Percentiles rank a stretch among this genome's conserved stretches.
These are phyloP conservation scores for Desmophyllum pertusum DNA, from an alignment of 92 coral and sea anemone genomes.

Conservation along the genomic window DNA sequence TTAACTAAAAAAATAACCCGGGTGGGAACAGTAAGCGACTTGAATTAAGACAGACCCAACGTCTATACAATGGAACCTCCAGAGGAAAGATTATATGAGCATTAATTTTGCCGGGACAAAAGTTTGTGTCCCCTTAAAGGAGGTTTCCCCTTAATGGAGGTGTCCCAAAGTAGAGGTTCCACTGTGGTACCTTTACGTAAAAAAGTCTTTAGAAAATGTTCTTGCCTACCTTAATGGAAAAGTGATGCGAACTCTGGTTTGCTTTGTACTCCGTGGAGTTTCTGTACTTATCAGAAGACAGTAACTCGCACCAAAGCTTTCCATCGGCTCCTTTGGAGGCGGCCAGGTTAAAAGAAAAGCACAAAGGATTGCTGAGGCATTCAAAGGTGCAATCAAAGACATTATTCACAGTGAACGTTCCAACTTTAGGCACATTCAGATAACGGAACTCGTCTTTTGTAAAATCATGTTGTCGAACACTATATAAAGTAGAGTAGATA, in stretches of 20 bases:
- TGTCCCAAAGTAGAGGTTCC: no score
- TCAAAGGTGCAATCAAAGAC: background rate
- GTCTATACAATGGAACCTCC: no score
- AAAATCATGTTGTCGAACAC: background rate
- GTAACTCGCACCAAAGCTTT: constrained; percentile 1
- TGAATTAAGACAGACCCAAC: no score
- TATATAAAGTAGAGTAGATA: background rate
- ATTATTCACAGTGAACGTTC: background rate
- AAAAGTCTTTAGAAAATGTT: background rate
- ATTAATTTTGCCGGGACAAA: no score
- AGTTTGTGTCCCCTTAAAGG: no score
- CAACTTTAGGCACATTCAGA: background rate
- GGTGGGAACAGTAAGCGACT: no score
- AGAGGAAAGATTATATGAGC: no score
- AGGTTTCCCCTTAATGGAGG: no score
- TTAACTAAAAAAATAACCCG: no score
- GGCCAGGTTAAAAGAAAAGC: constrained; percentile 3
- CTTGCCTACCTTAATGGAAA: background rate
- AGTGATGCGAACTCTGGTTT: background rate
- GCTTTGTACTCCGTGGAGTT: background rate
- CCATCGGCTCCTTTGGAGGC: background rate
- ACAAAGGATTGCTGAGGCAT: background rate
- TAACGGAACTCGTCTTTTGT: background rate
- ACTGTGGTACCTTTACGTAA: no score
- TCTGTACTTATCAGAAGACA: constrained; percentile 4